A percentile compares a stretch with the other conserved stretches of the same genome.
phyloP scores from a whole-genome alignment of 2,797 vertebrate genomes.

The Paratrypauchen microcephalus region DNA sequence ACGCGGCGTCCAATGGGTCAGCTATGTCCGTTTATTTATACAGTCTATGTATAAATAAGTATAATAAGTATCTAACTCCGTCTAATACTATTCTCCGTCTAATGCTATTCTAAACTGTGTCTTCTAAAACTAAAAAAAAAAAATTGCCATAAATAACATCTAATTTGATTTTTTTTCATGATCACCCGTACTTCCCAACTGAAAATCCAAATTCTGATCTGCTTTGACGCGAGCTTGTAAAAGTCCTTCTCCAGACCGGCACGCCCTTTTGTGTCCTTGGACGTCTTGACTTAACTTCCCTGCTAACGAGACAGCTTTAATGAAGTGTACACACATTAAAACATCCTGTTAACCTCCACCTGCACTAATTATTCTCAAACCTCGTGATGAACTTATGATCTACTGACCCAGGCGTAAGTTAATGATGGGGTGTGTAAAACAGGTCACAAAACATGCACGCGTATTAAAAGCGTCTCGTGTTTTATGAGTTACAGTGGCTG shows the following conservation, averaged over 20 bases:
- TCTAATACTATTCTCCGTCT: too few relatives aligned
- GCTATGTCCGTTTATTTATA: too few relatives aligned
- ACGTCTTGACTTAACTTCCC: conserved; percentile 1
- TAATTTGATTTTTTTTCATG: too few relatives aligned
- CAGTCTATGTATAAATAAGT: too few relatives aligned
- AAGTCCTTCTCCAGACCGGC: neutral
- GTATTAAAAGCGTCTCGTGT: conserved; percentile 27
- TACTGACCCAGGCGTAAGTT: conserved; percentile 29
- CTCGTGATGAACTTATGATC: conserved; percentile 12
- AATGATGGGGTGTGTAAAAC: conserved; percentile 28
- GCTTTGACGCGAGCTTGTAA: neutral
- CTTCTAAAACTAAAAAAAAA: too few relatives aligned
- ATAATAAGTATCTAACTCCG: too few relatives aligned
- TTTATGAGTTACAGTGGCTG: neutral
- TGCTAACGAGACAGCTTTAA: neutral
- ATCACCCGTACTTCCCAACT: neutral
- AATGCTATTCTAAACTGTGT: too few relatives aligned
- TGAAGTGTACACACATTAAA: conserved; percentile 14
- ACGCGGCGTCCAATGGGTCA: too few relatives aligned
- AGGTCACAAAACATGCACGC: conserved; percentile 25
- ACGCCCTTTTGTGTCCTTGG: neutral
- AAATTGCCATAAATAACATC: neutral
- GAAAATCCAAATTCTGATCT: neutral
- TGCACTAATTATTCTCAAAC: conserved; percentile 20
- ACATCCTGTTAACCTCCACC: conserved; percentile 2